phyloP scores from a whole-genome alignment of 2,888 invertebrate genomes.

The Meliscaeva auricollis region DNA sequence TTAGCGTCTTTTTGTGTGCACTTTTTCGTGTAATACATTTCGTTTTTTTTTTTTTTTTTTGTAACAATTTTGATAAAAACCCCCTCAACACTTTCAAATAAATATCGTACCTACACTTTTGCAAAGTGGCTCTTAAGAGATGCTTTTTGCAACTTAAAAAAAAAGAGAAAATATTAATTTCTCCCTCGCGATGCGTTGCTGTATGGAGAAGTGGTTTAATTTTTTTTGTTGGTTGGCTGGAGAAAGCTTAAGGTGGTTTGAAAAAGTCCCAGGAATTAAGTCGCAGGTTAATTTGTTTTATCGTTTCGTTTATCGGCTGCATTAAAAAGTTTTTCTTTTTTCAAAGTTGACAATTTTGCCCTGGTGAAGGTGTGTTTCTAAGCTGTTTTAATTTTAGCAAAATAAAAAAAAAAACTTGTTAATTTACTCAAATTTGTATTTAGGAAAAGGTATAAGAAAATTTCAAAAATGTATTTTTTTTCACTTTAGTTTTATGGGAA shows the following conservation, averaged over 20 bases:
- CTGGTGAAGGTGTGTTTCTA: background rate
- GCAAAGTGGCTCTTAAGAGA: conserved; percentile 75
- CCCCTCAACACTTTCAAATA: conserved; percentile 71
- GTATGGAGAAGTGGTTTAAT: background rate
- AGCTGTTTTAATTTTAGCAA: background rate
- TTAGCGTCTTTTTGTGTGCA: conserved; percentile 68
- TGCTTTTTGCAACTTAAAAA: conserved; percentile 27
- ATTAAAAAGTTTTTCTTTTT: conserved; percentile 45
- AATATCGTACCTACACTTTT: conserved; percentile 59
- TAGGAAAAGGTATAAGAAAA: too few relatives aligned
- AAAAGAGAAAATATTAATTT: conserved; percentile 50
- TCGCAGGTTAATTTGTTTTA: conserved; percentile 68
- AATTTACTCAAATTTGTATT: too few relatives aligned
- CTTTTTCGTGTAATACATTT: conserved; percentile 55
- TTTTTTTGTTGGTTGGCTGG: conserved; percentile 1
- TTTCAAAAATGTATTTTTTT: too few relatives aligned
- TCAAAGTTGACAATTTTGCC: background rate
- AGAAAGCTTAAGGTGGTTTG: conserved; percentile 8
- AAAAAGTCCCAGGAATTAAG: conserved; percentile 57
- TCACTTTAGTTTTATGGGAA: too few relatives aligned
- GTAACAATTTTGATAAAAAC: conserved; percentile 69
- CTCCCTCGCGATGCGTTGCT: conserved; percentile 52
- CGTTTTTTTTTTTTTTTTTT: conserved; percentile 15
- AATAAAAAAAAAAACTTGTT: too few relatives aligned
- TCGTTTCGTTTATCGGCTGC: conserved; percentile 55